Evolutionary conservation across 2,888 invertebrate genomes (phyloP).

Genomic region (Callinectes sapidus): DNA sequence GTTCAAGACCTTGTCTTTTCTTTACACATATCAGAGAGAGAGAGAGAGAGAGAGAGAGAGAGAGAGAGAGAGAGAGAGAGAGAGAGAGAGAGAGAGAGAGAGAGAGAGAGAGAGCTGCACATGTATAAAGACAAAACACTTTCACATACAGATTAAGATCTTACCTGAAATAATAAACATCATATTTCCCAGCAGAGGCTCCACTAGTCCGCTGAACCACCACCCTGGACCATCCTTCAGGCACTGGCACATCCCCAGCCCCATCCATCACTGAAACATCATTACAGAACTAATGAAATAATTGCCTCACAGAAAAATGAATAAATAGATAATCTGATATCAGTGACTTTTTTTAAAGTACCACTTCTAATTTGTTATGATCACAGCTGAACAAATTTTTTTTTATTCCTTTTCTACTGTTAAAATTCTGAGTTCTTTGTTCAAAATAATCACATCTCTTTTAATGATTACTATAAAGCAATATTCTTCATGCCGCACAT

Average conservation of each 20-base stretch:
- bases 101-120: no score
- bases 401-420: background rate
- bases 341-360: background rate
- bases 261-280: background rate
- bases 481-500: no score
- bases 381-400: no score
- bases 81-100: background rate
- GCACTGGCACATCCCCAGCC: constrained; percentile 34
- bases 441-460: background rate
- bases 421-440: background rate
- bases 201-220: constrained; percentile 70
- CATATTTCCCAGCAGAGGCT: constrained; percentile 70
- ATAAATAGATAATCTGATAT: background rate
- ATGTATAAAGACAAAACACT: no score
- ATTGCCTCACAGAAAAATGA: background rate
- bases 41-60: no score
- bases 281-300: background rate
- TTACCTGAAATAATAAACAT: constrained; percentile 73
- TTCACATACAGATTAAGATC: background rate
- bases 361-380: no score
- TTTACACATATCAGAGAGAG: no score
- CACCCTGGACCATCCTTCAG: constrained; percentile 69
- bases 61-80: background rate
- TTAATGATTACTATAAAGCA: no score
- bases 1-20: no score